Conservation (phyloP, 2,888 invertebrate species). For the Xestia xanthographa region DNA sequence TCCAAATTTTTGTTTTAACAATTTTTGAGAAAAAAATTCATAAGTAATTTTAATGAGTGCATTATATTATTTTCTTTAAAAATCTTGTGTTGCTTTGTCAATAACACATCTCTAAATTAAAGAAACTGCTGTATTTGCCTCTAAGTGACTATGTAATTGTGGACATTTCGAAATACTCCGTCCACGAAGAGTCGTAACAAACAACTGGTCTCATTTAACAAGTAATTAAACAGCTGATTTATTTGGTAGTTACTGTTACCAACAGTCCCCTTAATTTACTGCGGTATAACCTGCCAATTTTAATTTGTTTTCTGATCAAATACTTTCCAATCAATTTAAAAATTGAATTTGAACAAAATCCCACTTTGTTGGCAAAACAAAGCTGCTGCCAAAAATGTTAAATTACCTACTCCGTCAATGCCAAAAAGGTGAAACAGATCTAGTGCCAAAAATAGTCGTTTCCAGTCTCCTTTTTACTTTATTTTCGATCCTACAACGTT, state of each 20-base stretch:
- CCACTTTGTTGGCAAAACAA: constrained; percentile 19
- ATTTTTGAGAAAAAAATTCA: background rate
- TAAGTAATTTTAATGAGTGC: no score
- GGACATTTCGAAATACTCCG: background rate
- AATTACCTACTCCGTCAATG: constrained; percentile 17
- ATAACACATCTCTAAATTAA: background rate
- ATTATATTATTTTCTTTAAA: background rate
- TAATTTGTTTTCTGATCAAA: constrained; percentile 4
- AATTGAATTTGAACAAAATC: background rate
- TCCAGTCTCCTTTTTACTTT: background rate
- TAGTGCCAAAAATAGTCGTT: constrained; percentile 30
- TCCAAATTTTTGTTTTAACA: background rate
- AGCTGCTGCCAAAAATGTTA: constrained; percentile 32
- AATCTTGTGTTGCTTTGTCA: background rate
- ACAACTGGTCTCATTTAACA: constrained; percentile 39
- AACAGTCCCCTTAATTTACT: background rate
- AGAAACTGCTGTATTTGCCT: background rate
- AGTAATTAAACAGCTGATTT: constrained; percentile 45
- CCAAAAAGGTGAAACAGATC: constrained; percentile 28
- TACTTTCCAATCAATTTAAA: constrained; percentile 15
- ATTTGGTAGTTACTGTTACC: constrained; percentile 7
- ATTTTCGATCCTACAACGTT: background rate
- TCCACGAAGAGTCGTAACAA: constrained; percentile 31
- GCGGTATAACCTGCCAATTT: background rate
- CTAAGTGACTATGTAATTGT: background rate